Evolutionary conservation across 1,140 invertebrate genomes (phyloP), one percentile per base, ranked within the genome.

Genomic region (Trichonephila inaurata): DNA sequence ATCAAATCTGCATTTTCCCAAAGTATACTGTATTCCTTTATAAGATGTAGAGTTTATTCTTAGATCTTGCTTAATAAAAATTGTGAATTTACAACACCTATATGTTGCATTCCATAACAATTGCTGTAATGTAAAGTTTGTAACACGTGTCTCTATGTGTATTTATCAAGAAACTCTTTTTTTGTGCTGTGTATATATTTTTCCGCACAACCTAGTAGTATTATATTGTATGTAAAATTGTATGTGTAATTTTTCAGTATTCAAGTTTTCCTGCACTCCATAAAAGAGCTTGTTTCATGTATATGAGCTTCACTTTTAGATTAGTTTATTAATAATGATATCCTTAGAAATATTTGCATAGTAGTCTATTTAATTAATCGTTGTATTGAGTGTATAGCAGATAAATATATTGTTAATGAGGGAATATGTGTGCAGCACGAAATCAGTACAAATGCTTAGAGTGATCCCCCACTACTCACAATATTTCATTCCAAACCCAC

Each of bases 241-340:
- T 51, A 12, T 77, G 28, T 33, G 24, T 40, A 28, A 33, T 33
- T 4, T 33, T 77, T 24, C 18, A 77, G 72, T 40, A 40, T 77
- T 77, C 72, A 77, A 40, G 72, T 40, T 77, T 77, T 33, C 33
- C 72, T 77, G 72, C 72, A 83, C 82, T 83, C 12, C 44, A 83
- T 83, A 24, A 58, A 60, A 83, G 82, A 83, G 82, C 82, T 83
- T 83, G n/a, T 58, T 58, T 60, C 16, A 21, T 58, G 21, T 83
- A 44, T 60, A 60, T 60, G 82, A 83, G 82, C 82, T 83, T 83
- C 51, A 83, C 82, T 83, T 51, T 60, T 8, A 72, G 28, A 10
- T 24, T 69, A 69, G 66, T 69, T 69, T 69, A 69, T n/a, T 7
- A 12, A 3, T 6, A 77, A 77, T 40, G 16, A 33, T 77, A 33